Base-by-base conservation (phyloP, 1,140 invertebrate species). In the Gryllus bimaculatus region DNA sequence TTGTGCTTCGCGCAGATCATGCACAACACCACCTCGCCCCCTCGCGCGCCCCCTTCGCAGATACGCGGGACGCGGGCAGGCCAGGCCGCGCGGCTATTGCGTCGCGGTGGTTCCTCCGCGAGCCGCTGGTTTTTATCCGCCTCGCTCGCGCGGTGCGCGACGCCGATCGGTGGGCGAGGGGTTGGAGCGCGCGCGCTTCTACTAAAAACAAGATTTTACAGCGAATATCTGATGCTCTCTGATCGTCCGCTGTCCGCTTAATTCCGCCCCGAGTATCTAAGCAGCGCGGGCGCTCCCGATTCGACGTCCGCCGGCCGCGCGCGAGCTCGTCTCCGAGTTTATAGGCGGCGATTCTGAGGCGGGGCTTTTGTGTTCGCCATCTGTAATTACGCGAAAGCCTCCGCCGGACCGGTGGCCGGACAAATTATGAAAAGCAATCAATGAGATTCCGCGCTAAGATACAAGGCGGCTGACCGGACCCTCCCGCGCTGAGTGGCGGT, bases 211-310 rank as follows among this genome's bases (percentile, higher is more conserved):
- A 10, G 54, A 18, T 66, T 66, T 66, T 66, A 66, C 54, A 66
- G 54, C 54, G 54, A 66, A 66, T 66, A 66, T 66, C 54, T 66
- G 54, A 66, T 66, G 54, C 54, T 66, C 54, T 66, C 54, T 66
- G 54, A 66, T 66, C 54, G 54, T 18, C 18, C 10, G 10, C 54
- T 18, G 54, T 66, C 54, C 18, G 54, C 2, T 66, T 66, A 66
- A 66, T 66, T 66, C 54, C 18, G 54, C 7, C 10, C 54, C 54
- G 54, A 18, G 26, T 39, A 66, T 13, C 18, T 66, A 66, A 66
- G 54, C 7, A 39, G 26, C 26, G 26, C 26, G 5, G 5, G 26
- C 26, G 26, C 26, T n/a, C 26, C 26, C 26, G 26, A 66, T 66
- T 66, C 54, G 54, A 66, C 54, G 54, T 2, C 26, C 26, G 26